phyloP scores from a whole-genome alignment of 2,113 vertebrate genomes.

The Tringa solitaria region DNA sequence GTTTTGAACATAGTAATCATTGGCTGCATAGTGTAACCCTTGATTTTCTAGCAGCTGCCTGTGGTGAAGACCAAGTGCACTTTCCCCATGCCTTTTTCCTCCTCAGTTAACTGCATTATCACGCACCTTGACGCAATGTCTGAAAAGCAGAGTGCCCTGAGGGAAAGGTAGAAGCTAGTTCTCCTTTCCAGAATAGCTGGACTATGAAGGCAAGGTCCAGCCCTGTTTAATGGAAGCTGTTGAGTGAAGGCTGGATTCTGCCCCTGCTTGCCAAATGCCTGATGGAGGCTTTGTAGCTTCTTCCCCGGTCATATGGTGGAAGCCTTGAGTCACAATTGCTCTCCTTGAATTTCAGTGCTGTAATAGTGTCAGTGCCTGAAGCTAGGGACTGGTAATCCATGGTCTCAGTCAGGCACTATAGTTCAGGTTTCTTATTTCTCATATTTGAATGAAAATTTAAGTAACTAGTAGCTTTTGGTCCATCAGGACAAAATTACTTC shows the following conservation, averaged over 20 bases:
- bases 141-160: not conserved
- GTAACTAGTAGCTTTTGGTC: not conserved
- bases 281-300: not conserved
- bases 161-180: not conserved
- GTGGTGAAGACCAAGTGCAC: not conserved
- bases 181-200: not conserved
- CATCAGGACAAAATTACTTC: not conserved
- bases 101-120: not conserved
- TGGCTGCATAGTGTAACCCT: not conserved
- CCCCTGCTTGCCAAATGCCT: not conserved
- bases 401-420: not conserved
- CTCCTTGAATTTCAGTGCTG: not conserved
- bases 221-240: not conserved
- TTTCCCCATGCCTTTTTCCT: not conserved
- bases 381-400: not conserved
- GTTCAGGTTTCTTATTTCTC: not conserved
- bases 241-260: not conserved
- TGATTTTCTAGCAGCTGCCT: not conserved
- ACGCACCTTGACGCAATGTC: not conserved
- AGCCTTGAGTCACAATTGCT: not conserved
- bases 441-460: conserved; percentile 23
- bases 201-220: not conserved
- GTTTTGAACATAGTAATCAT: not conserved
- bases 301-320: not conserved
- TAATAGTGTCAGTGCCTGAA: not conserved